Conservation (phyloP, 2,888 invertebrate species). For the Phyto melanocephala region DNA sequence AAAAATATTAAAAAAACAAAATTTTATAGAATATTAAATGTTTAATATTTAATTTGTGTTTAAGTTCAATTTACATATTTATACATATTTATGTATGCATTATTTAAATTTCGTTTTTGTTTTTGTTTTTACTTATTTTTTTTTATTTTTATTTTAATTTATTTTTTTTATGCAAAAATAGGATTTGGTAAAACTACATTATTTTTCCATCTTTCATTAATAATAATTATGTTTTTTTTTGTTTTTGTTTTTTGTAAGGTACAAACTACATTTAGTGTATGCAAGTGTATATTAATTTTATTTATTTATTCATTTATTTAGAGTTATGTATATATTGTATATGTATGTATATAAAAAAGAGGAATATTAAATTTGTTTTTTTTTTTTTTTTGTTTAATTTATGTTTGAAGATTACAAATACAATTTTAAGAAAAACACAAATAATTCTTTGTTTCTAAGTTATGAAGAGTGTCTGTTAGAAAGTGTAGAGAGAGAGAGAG, state of each 20-base stretch:
- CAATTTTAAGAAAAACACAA: background rate
- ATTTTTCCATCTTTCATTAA: slow-evolving; percentile 1
- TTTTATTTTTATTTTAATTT: no score
- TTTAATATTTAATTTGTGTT: background rate
- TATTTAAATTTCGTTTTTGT: slow-evolving; percentile 1
- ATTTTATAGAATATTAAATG: no score
- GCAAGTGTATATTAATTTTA: slow-evolving; percentile 22
- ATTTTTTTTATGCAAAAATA: slow-evolving; percentile 50
- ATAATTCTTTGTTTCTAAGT: slow-evolving; percentile 3
- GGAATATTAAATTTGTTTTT: slow-evolving; percentile 23
- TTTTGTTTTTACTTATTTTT: background rate
- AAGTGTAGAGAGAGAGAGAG: slow-evolving; percentile 16
- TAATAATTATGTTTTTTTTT: slow-evolving; percentile 8
- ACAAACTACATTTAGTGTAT: slow-evolving; percentile 63
- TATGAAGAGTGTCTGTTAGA: background rate
- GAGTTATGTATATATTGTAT: no score
- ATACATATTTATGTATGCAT: no score
- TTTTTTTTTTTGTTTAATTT: background rate
- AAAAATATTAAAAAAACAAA: background rate
- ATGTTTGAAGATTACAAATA: no score
- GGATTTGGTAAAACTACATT: slow-evolving; percentile 59
- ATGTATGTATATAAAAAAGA: slow-evolving; percentile 31
- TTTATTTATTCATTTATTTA: slow-evolving; percentile 11
- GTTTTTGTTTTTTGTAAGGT: slow-evolving; percentile 45
- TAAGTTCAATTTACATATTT: background rate